Percentiles rank a stretch among this genome's conserved stretches.
Conservation (phyloP, 2,113 vertebrate species). For the Petroica traversi region DNA sequence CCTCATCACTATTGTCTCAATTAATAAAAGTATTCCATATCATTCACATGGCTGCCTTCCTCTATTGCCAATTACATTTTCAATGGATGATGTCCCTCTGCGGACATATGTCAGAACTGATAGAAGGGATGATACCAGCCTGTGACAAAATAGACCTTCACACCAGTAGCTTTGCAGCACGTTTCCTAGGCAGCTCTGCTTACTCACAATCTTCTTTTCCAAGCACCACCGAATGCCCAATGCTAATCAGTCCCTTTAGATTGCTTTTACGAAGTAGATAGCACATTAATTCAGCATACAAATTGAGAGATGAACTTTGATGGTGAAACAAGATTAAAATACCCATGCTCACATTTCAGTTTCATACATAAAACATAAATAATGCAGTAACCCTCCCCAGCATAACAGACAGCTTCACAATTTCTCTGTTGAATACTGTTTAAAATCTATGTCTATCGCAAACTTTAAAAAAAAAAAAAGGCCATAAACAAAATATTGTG, state of each 20-base stretch:
- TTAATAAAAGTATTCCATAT: slow-evolving; percentile 52
- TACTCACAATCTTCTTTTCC: slow-evolving; percentile 28
- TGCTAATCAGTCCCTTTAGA: slow-evolving; percentile 55
- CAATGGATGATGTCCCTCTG: neutral
- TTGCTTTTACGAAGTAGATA: slow-evolving; percentile 23
- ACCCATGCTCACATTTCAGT: slow-evolving; percentile 55
- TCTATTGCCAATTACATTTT: neutral
- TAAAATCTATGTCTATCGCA: slow-evolving; percentile 24
- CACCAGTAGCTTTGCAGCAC: neutral
- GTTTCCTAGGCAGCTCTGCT: slow-evolving; percentile 19
- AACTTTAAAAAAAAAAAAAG: neutral
- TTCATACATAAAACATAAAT: slow-evolving; percentile 68
- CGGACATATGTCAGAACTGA: neutral
- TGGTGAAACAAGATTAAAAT: slow-evolving; percentile 52
- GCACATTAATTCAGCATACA: slow-evolving; percentile 66
- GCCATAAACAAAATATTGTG: slow-evolving; percentile 63
- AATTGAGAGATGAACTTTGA: slow-evolving; percentile 62
- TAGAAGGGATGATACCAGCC: neutral
- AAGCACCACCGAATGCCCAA: slow-evolving; percentile 24
- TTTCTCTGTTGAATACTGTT: slow-evolving; percentile 48
- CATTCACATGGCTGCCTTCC: slow-evolving; percentile 11
- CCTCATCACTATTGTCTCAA: slow-evolving; percentile 44
- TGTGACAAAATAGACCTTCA: neutral
- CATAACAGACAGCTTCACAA: slow-evolving; percentile 25
- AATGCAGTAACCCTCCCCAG: slow-evolving; percentile 36